Percentiles rank a stretch among this genome's conserved stretches.
These are phyloP conservation scores for Chrysodeixis includens DNA, from an alignment of 2,888 invertebrate genomes.

Conservation along the genomic window DNA sequence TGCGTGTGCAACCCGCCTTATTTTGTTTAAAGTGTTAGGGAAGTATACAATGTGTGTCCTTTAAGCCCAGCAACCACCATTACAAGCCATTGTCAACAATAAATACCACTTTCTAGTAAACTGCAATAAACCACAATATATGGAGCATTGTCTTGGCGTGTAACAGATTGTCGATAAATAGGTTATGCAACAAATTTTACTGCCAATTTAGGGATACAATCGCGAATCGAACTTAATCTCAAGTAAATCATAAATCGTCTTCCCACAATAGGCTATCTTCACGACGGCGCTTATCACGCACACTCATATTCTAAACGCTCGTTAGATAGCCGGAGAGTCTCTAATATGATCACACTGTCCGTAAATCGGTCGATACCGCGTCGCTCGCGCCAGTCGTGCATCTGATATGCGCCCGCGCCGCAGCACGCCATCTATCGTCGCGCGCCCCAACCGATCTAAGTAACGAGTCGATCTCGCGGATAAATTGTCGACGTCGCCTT, in stretches of 20 bases:
- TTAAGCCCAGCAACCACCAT: constrained; percentile 15
- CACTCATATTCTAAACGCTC: constrained; percentile 58
- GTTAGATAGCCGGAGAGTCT: constrained; percentile 60
- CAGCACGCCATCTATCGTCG: constrained; percentile 83
- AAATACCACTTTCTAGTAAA: constrained; percentile 2
- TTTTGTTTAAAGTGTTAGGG: constrained; percentile 46
- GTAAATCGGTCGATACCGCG: constrained; percentile 67
- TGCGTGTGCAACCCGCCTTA: constrained; percentile 58
- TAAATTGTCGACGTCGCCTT: constrained; percentile 80
- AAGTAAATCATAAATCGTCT: constrained; percentile 48
- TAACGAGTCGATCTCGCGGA: constrained; percentile 83
- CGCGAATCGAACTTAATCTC: constrained; percentile 48
- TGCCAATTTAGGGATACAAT: constrained; percentile 46
- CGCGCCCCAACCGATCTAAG: constrained; percentile 79
- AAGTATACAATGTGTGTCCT: constrained; percentile 35
- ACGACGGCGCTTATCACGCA: constrained; percentile 53
- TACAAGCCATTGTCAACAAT: background rate
- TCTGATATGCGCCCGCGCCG: constrained; percentile 76
- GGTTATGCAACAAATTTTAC: constrained; percentile 41
- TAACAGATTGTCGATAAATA: constrained; percentile 43
- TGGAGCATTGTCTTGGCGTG: constrained; percentile 9
- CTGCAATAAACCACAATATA: constrained; percentile 16
- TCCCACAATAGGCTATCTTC: constrained; percentile 50
- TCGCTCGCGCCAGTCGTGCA: constrained; percentile 75
- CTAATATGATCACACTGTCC: constrained; percentile 65